Evolutionary conservation across 2,888 invertebrate genomes (phyloP).

Genomic region (Caenorhabditis japonica): DNA sequence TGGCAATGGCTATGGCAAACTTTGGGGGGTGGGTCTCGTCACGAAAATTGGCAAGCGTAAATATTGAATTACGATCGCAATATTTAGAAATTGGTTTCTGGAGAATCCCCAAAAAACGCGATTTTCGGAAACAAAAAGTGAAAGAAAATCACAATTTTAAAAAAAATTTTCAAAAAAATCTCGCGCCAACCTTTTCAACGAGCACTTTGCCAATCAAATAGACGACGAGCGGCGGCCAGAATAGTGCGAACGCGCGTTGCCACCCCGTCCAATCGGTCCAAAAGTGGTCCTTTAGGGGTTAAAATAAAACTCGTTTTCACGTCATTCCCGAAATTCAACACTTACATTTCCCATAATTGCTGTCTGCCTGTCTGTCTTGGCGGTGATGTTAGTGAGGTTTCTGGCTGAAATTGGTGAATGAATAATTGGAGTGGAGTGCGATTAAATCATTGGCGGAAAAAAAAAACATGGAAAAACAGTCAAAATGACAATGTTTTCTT

Average conservation of each 20-base stretch:
- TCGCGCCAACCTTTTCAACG: constrained; percentile 55
- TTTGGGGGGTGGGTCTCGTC: too few relatives aligned
- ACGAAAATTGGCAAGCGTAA: too few relatives aligned
- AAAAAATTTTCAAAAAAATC: too few relatives aligned
- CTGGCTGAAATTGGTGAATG: too few relatives aligned
- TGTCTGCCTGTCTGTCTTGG: too few relatives aligned
- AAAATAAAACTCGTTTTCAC: background rate
- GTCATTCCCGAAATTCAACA: background rate
- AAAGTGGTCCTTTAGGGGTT: constrained; percentile 7
- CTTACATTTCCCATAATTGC: constrained; percentile 28
- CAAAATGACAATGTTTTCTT: too few relatives aligned
- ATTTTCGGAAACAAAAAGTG: background rate
- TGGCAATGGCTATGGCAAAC: too few relatives aligned
- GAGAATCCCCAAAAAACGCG: background rate
- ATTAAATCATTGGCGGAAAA: too few relatives aligned
- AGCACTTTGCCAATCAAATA: constrained; percentile 37
- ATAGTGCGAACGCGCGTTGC: constrained; percentile 29
- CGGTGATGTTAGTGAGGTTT: too few relatives aligned
- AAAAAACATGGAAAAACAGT: too few relatives aligned
- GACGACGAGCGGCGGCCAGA: constrained; percentile 29
- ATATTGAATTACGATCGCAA: background rate
- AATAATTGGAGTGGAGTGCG: too few relatives aligned
- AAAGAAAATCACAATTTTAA: too few relatives aligned
- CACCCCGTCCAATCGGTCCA: constrained; percentile 23
- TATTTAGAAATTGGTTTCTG: background rate